phyloP scores from a whole-genome alignment of 2,113 vertebrate species.

The Marcusenius ussheri region DNA sequence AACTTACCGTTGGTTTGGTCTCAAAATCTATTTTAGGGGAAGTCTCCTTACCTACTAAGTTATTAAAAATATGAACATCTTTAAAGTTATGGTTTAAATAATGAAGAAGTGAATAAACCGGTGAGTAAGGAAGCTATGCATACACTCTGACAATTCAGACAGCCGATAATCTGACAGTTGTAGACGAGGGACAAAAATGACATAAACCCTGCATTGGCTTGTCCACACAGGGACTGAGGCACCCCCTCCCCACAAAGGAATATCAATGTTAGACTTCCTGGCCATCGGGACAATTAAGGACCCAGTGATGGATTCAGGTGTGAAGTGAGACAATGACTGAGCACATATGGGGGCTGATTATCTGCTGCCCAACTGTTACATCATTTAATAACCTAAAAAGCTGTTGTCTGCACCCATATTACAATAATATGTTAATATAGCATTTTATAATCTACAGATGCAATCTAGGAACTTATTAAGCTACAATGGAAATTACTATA shows the following conservation, averaged over 20 bases:
- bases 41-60: neutral
- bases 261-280: neutral
- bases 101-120: neutral
- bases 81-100: neutral
- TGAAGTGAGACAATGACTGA: neutral
- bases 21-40: neutral
- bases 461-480: neutral
- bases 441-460: neutral
- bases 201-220: neutral
- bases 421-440: neutral
- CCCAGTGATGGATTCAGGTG: neutral
- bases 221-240: neutral
- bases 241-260: neutral
- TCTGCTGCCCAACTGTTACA: neutral
- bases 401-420: neutral
- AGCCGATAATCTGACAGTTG: neutral
- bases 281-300: neutral
- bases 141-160: neutral
- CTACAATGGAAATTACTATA: neutral
- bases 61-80: neutral
- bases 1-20: neutral
- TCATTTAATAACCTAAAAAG: neutral
- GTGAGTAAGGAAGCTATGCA: neutral
- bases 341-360: neutral
- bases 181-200: neutral